Percentiles rank a stretch among this genome's conserved stretches.
phyloP scores from a whole-genome alignment of 2,113 vertebrate genomes.

The Nothoprocta perdicaria region DNA sequence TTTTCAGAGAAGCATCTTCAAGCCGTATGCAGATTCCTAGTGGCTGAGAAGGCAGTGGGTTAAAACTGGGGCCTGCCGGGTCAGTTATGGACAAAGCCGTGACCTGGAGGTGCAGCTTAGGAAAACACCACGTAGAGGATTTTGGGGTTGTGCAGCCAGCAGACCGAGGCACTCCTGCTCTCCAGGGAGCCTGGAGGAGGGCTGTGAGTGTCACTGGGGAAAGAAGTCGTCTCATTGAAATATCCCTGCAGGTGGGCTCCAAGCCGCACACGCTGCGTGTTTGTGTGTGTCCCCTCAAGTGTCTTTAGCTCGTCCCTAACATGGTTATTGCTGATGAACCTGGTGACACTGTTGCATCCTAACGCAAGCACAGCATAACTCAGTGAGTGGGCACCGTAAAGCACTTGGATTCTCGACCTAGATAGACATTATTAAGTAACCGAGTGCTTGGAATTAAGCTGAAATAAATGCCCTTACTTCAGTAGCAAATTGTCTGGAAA shows the following conservation, averaged over 20 bases:
- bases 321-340: not conserved
- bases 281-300: not conserved
- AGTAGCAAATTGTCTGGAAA: not conserved
- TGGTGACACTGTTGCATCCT: not conserved
- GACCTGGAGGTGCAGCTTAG: not conserved
- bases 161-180: not conserved
- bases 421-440: not conserved
- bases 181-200: slow-evolving; percentile 21
- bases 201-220: slow-evolving; percentile 28
- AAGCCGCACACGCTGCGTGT: not conserved
- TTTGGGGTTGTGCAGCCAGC: not conserved
- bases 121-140: not conserved
- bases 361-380: not conserved
- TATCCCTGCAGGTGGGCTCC: not conserved
- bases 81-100: not conserved
- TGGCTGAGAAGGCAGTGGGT: not conserved
- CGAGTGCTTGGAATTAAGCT: not conserved
- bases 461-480: not conserved
- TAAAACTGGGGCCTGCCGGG: not conserved
- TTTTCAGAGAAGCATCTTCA: not conserved
- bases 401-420: not conserved
- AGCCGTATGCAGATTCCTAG: not conserved
- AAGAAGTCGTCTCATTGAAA: slow-evolving; percentile 32
- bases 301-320: slow-evolving; percentile 2
- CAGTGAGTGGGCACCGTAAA: not conserved